Evolutionary conservation across 2,797 vertebrate genomes (phyloP), one percentile per base, ranked within the genome.

Genomic region (Chaenodraco wilsoni): DNA sequence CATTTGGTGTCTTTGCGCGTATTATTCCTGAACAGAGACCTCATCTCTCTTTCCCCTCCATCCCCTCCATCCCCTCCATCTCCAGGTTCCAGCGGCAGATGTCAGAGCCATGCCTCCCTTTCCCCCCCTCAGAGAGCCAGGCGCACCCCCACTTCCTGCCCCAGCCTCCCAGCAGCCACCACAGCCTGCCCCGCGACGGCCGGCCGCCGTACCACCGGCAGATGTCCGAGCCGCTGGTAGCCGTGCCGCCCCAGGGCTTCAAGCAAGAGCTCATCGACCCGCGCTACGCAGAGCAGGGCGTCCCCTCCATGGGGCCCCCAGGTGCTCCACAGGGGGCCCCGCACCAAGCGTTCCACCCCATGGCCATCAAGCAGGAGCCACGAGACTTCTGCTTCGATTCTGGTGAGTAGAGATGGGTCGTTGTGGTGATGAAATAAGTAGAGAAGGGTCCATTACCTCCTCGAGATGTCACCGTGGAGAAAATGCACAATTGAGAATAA

Each of bases 351-450:
- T 98, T 97, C 93, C 96, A 96, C 89, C 92, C 95, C 7, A 90
- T 98, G 95, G 94, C 95, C 92, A 97, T 99, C 93, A 99, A 99
- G 83, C 97, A 98, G 92, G 97, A 99, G 90, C 97, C 97, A 17
- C 91, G 94, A 13, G 97, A 99, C 91, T 99, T 96, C 93, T 97
- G 97, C 94, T 96, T 98, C 3, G 97, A 98, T 88, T 98, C 97
- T 93, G 97, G 97, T 98, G 79, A 93, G 96, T 88, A 2, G 17
- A 43, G 23, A 56, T 6, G 5, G 2, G 17, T 37, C 3, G 40
- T 49, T 52, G 31, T 50, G 27, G 4, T 61, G 15, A 27, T 55
- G 23, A 57, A 27, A 72, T 37, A 51, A 13, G 51, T 10, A 31
- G 50, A 63, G 27, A 27, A 27, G 27, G 27, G 60, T 55, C 41